Conservation (phyloP, 2,797 vertebrate species). For the Synanceia verrucosa region DNA sequence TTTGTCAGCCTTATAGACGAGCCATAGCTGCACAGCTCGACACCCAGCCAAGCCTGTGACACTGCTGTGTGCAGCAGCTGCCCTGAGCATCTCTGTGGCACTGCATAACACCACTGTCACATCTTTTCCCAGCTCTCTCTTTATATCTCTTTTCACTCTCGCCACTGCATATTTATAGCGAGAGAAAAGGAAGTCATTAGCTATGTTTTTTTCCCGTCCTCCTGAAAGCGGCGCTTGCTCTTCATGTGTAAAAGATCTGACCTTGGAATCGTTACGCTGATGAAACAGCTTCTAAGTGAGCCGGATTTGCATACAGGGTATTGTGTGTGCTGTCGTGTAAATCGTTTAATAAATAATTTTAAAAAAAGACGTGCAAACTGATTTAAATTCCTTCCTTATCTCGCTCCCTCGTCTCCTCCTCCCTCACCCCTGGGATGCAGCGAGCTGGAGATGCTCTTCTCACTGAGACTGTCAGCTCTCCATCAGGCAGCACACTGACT, state of each 20-base stretch:
- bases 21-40: background rate
- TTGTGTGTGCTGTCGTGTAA: slow-evolving; percentile 54
- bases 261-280: slow-evolving; percentile 81
- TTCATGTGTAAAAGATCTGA: slow-evolving; percentile 77
- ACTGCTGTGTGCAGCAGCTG: background rate
- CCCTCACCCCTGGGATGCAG: slow-evolving; percentile 30
- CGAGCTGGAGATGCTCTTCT: slow-evolving; percentile 13
- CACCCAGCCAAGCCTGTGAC: slow-evolving; percentile 9
- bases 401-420: slow-evolving; percentile 1
- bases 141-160: slow-evolving; percentile 24
- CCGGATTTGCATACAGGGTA: slow-evolving; percentile 75
- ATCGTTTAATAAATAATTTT: background rate
- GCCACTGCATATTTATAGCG: slow-evolving; percentile 55
- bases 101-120: slow-evolving; percentile 1
- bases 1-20: slow-evolving; percentile 34
- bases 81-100: background rate
- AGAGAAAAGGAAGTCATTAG: slow-evolving; percentile 62
- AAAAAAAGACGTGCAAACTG: slow-evolving; percentile 58
- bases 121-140: slow-evolving; percentile 14
- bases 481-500: slow-evolving; percentile 29
- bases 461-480: slow-evolving; percentile 36
- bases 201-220: slow-evolving; percentile 56
- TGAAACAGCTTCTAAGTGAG: slow-evolving; percentile 78
- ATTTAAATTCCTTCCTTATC: slow-evolving; percentile 73
- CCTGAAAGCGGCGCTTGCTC: slow-evolving; percentile 39